These are phyloP conservation scores for Chymomyza costata DNA, from an alignment of 1,140 invertebrate genomes.

Conservation along the genomic window DNA sequence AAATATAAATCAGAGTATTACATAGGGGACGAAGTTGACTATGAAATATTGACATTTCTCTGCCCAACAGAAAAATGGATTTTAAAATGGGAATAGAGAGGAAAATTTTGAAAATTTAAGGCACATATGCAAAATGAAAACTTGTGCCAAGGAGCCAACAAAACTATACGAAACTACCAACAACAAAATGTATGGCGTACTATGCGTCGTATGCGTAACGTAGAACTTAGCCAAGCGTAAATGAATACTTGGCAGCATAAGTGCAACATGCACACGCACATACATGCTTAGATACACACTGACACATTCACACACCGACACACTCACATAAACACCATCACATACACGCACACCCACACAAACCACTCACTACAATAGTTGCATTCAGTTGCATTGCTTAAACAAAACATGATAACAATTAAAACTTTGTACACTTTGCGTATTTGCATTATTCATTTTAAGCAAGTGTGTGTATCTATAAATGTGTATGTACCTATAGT, in stretches of 20 bases:
- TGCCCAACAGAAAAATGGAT: too few species aligned
- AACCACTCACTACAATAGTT: background rate
- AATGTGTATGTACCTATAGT: background rate
- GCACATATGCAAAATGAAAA: slow-evolving; percentile 62
- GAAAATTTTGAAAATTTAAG: too few species aligned
- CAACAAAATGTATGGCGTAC: slow-evolving; percentile 21
- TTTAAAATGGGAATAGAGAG: too few species aligned
- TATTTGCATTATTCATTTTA: background rate
- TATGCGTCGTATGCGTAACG: slow-evolving; percentile 66
- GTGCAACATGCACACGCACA: slow-evolving; percentile 21
- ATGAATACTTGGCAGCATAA: slow-evolving; percentile 60
- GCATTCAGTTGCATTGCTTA: slow-evolving; percentile 29
- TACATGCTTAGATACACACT: background rate
- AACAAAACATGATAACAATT: slow-evolving; percentile 72
- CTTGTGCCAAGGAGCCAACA: slow-evolving; percentile 35
- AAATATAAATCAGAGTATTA: too few species aligned
- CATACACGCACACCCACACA: background rate
- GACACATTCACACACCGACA: slow-evolving; percentile 8
- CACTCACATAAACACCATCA: slow-evolving; percentile 5
- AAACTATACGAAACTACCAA: too few species aligned
- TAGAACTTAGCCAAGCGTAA: slow-evolving; percentile 64
- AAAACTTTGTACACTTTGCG: slow-evolving; percentile 63
- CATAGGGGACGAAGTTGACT: too few species aligned
- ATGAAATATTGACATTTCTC: too few species aligned
- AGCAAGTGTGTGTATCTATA: background rate